Conservation (phyloP, 2,113 vertebrate species). For the Picathartes gymnocephalus region DNA sequence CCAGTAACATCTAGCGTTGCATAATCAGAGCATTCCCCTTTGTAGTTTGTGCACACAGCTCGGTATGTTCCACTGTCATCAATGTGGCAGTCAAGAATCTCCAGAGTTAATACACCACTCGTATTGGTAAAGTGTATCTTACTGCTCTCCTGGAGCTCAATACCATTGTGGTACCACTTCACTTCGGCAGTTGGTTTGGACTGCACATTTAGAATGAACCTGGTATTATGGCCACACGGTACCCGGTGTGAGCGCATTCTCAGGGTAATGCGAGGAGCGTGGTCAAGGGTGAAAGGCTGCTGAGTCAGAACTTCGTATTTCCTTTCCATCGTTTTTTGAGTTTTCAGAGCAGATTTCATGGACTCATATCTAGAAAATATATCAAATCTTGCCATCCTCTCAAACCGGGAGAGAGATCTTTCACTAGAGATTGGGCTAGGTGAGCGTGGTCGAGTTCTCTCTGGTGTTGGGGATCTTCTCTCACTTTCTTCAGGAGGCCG, state of each 20-base stretch:
- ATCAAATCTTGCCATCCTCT: constrained; percentile 86
- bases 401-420: constrained; percentile 90
- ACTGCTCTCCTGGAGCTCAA: constrained; percentile 81
- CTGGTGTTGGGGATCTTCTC: constrained; percentile 81
- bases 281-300: constrained; percentile 92
- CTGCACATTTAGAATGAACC: constrained; percentile 91
- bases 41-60: constrained; percentile 87
- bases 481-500: constrained; percentile 74
- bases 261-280: constrained; percentile 87
- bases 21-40: constrained; percentile 94
- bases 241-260: constrained; percentile 95
- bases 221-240: constrained; percentile 82
- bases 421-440: constrained; percentile 91
- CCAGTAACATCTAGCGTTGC: constrained; percentile 90
- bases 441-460: constrained; percentile 92
- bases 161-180: constrained; percentile 93
- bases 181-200: constrained; percentile 88
- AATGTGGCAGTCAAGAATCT: constrained; percentile 85
- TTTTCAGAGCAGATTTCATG: constrained; percentile 90
- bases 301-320: constrained; percentile 88
- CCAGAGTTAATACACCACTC: constrained; percentile 89
- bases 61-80: constrained; percentile 94
- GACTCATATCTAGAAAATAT: constrained; percentile 93
- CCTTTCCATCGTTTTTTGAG: constrained; percentile 83
- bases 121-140: constrained; percentile 88